Evolutionary conservation across 2,888 invertebrate species (phyloP), one percentile per base, ranked within the genome.

Genomic region (Anoncus sp.): DNA sequence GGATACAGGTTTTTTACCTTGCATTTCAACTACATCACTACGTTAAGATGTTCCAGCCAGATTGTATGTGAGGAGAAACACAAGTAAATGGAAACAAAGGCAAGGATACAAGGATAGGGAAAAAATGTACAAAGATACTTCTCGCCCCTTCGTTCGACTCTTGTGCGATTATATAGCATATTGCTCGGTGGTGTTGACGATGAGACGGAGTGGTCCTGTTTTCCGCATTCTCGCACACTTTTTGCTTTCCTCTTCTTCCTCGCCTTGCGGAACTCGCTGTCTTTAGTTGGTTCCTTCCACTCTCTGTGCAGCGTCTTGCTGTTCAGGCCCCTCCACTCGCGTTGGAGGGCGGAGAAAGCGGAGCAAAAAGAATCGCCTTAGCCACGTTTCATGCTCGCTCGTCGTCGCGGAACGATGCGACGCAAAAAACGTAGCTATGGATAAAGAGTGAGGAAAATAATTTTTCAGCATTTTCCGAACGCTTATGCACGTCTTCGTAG

Each of bases 381-480:
- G 51, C 27, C 43, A 14, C 71, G 43, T 40, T 65, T 45, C 67
- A 71, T 51, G 35, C 22, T 67, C 24, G 38, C 47, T 60, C 66
- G 27, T 35, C 24, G n/a, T 45, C 43, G 43, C 27, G 65, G 16
- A 66, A 18, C 40, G 55, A 31, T 18, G 62, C 62, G 27, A 24
- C 35, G 47, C 24, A 40, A 62, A 66, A 62, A 67, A 63, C 62
- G 40, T 38, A 45, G 22, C 75, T 57, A 43, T 62, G 35, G 20
- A 12, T 12, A 35, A 27, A 66, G 62, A 59, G 43, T 10, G 65
- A 53, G 63, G 12, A 71, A 66, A 75, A 59, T 45, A 53, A 65
- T 79, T 75, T 79, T 75, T 18, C 72, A 35, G 55, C 51, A 63
- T 75, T 72, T 65, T 72, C 62, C 63, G 53, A 75, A 75, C 27